Evolutionary conservation across 2,113 vertebrate genomes (phyloP).

Genomic region (Limanda limanda): DNA sequence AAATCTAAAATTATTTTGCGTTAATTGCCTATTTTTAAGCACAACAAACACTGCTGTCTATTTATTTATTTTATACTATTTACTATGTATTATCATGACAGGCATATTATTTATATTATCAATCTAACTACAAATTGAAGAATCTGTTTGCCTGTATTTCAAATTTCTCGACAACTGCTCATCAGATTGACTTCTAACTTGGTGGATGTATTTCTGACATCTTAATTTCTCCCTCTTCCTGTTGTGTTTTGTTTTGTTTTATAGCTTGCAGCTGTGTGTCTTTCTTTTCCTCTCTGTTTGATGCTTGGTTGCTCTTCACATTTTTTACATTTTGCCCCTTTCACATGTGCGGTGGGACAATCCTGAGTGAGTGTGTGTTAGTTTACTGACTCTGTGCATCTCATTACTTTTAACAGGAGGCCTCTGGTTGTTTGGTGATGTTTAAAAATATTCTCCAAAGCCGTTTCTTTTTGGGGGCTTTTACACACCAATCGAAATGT

Average conservation of each 20-base stretch:
- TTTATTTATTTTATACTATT: neutral
- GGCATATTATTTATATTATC: neutral
- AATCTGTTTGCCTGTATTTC: too few species aligned
- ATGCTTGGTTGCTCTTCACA: conserved; percentile 24
- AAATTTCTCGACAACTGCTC: too few species aligned
- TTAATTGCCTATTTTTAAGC: too few species aligned
- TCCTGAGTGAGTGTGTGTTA: conserved; percentile 47
- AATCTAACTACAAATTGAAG: too few species aligned
- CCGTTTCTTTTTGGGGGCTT: neutral
- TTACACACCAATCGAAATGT: neutral
- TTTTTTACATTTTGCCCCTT: conserved; percentile 33
- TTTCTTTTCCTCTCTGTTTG: conserved; percentile 46
- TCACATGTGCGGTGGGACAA: conserved; percentile 33
- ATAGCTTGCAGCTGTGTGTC: conserved; percentile 48
- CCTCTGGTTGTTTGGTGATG: conserved; percentile 3
- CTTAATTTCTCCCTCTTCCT: conserved; percentile 1
- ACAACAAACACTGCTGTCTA: neutral
- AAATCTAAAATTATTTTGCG: too few species aligned
- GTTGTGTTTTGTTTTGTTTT: conserved; percentile 30
- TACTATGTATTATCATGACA: neutral
- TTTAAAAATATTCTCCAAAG: neutral
- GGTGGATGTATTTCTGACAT: too few species aligned
- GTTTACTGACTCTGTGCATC: conserved; percentile 22
- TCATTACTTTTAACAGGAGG: conserved; percentile 24
- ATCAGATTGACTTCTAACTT: too few species aligned